A percentile compares a stretch with the other conserved stretches of the same genome.
Conservation (phyloP, 2,113 vertebrate genomes). For the Indicator indicator region DNA sequence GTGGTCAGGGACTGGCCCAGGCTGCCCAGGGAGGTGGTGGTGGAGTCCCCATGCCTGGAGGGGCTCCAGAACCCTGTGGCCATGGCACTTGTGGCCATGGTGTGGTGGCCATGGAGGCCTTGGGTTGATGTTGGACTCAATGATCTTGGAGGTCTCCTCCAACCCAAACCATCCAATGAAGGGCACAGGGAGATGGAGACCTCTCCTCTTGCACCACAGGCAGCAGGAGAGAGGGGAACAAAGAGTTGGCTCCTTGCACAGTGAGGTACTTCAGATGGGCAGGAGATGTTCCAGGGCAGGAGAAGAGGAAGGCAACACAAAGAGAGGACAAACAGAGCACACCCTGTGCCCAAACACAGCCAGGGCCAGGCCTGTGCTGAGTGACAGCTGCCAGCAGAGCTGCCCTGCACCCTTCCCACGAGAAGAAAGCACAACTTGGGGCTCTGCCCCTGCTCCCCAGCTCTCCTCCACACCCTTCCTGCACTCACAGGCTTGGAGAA, state of each 20-base stretch:
- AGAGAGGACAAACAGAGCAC: not conserved
- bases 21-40: too few relatives aligned
- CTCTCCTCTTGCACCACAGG: not conserved
- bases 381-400: not conserved
- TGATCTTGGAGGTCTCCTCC: too few relatives aligned
- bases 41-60: too few relatives aligned
- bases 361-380: not conserved
- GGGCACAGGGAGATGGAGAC: not conserved
- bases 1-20: too few relatives aligned
- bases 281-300: not conserved
- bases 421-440: not conserved
- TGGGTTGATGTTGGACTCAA: too few relatives aligned
- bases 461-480: not conserved
- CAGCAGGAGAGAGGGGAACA: not conserved
- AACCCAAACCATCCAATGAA: too few relatives aligned
- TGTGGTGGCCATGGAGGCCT: too few relatives aligned
- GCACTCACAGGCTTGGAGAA: too few relatives aligned
- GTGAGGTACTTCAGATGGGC: not conserved
- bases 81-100: too few relatives aligned
- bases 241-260: accelerated
- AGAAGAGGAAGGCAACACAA: not conserved
- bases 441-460: not conserved
- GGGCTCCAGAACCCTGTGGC: too few relatives aligned
- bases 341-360: not conserved
- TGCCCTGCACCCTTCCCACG: not conserved